Base-by-base conservation (phyloP, 2,113 vertebrate genomes). In the Ageneiosus marmoratus region DNA sequence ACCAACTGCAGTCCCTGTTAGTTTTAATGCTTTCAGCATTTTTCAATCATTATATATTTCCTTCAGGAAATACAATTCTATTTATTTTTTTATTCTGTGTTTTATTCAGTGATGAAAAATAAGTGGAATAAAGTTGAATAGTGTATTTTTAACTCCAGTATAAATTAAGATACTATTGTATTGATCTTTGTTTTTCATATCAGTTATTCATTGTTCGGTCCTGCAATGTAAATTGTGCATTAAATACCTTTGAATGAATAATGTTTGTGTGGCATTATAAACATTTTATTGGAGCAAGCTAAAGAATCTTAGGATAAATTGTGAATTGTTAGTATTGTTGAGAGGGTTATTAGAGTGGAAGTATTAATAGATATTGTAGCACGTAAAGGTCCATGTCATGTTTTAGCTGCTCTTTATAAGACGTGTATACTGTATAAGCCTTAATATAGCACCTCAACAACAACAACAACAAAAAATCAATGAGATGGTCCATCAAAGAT, bases 401-500 rank as follows among this genome's bases (percentile, higher is more conserved):
- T 20, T 29, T 74, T 0, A 74, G 55, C 55, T 4, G 11, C 55
- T 9, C 16, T 44, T 16, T 44, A 56, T 44, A 9, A n/a, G 37
- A 27, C 37, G 5, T 16, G 34, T 16, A 12, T 29, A 44, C 55
- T 13, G 4, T 5, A 44, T 77, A 15, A 18, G 27, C 5, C n/a
- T 60, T 22, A 16, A 77, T 60, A 77, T 53, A 50, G 27, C 70
- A 29, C 37, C 50, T 70, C 48, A 3, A 32, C 72, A 32, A 74
- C 51, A 74, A 51, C n/a, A 46, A 60, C 34, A 78, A 78, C 32
- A 74, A 74, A 74, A 51, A 41, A 46, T 78, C 55, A 78, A 78
- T 44, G 29, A 58, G 76, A 78, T 2, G 11, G 15, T 44, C 76
- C 32, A 11, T 78, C 55, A n/a, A 24, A 41, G 55, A 78, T 78